These are phyloP conservation scores for Polydrusus tereticollis DNA, from an alignment of 2,888 invertebrate species.

Conservation along the genomic window DNA sequence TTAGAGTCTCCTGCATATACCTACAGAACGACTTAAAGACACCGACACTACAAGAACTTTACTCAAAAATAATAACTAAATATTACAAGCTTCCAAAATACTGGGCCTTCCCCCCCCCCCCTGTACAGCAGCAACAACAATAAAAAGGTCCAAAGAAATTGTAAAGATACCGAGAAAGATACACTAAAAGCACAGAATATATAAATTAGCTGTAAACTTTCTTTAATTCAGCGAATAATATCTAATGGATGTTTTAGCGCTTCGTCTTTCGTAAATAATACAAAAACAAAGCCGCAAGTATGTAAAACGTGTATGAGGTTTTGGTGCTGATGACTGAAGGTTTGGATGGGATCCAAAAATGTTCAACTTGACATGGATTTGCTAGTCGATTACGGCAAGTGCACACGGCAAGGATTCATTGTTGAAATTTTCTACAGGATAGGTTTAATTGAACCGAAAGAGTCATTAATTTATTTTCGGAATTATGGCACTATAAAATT, in stretches of 20 bases:
- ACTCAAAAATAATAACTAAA: no score
- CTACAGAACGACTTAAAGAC: no score
- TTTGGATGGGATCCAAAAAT: constrained; percentile 38
- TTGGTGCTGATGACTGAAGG: constrained; percentile 22
- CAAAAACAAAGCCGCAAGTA: constrained; percentile 22
- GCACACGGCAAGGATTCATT: constrained; percentile 24
- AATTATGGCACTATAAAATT: no score
- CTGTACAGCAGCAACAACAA: no score
- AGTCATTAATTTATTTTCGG: not conserved
- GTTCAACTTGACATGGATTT: constrained; percentile 45
- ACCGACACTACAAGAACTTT: no score
- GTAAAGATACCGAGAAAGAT: no score
- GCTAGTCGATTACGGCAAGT: constrained; percentile 25
- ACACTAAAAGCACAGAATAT: no score
- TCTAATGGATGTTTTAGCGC: constrained; percentile 26
- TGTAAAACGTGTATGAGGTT: constrained; percentile 20
- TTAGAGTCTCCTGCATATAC: no score
- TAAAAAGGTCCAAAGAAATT: no score
- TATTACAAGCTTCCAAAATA: no score
- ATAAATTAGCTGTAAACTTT: not conserved
- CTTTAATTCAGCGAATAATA: constrained; percentile 32
- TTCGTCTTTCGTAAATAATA: constrained; percentile 13
- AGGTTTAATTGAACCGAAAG: not conserved
- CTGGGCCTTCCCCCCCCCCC: no score
- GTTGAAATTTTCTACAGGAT: not conserved